Evolutionary conservation across 2,888 invertebrate genomes (phyloP), one percentile per base, ranked within the genome.

Genomic region (Capitulum mitella): DNA sequence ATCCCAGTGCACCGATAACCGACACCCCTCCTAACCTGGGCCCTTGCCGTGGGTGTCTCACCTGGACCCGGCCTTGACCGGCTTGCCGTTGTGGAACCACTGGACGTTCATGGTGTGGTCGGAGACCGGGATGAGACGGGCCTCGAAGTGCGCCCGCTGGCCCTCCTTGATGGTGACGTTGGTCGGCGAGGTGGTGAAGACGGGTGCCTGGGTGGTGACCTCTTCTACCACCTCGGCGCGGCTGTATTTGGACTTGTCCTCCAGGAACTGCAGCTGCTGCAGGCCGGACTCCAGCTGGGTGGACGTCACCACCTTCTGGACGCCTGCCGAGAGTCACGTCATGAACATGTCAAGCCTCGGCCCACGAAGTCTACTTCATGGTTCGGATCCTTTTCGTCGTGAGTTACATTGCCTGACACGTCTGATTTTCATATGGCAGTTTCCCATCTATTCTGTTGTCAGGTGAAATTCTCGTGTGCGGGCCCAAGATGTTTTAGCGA

Each of bases 151-250:
- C 78, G 96, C 95, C 80, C 95, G 89, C 86, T 97, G 95, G 0
- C 96, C 95, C 88, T 97, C 97, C 85, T 93, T 94, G 83, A 97
- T 93, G 84, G 95, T 94, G 79, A 95, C 89, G 84, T 95, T 95
- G 85, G 95, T 95, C 83, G 97, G 87, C 0, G 97, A 95, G 16
- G 94, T 93, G 22, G 96, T 96, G 85, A 97, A 97, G 82, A 93
- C 93, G 2, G 97, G 97, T 0, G 95, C 93, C 86, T 96, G 96
- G 74, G 92, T 93, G 12, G 94, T 94, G 16, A 64, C 80, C 87
- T 95, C 95, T 82, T 96, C 95, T 40, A 91, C 86, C 77, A 90
- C 87, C 85, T 94, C 93, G 61, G 89, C 89, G 80, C 94, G 89
- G 54, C 91, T 91, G 84, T 93, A 92, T 82, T 90, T 90, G 0